Conservation (phyloP, 1,140 invertebrate genomes). For the Scaptomyza montana region DNA sequence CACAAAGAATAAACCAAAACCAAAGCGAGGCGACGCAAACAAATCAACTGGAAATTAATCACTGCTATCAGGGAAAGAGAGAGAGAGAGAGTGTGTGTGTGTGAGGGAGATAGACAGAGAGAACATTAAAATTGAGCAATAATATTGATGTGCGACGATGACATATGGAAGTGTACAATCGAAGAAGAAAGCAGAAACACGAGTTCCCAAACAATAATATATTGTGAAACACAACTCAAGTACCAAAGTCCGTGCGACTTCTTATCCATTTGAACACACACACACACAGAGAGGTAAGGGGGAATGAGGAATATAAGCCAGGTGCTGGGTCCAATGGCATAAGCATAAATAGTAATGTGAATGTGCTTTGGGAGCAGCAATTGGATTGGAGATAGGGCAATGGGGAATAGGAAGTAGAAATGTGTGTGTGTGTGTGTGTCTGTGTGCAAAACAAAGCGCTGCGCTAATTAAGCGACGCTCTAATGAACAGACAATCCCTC, state of each 20-base stretch:
- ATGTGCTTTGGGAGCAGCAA: conserved; percentile 15
- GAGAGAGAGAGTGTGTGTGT: not conserved
- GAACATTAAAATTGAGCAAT: conserved; percentile 43
- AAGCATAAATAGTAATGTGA: conserved; percentile 18
- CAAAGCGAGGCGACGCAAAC: conserved; percentile 25
- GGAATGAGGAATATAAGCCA: not conserved
- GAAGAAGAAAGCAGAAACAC: not conserved
- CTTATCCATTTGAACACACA: conserved; percentile 76
- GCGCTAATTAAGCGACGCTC: conserved; percentile 76
- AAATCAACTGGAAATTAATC: conserved; percentile 77
- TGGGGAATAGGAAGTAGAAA: conserved; percentile 10
- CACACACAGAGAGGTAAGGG: not conserved
- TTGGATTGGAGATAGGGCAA: conserved; percentile 17
- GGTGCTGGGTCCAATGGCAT: conserved; percentile 24
- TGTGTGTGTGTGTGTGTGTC: too few relatives aligned
- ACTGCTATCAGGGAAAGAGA: conserved; percentile 5
- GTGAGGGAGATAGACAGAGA: conserved; percentile 4
- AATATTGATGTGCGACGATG: conserved; percentile 29
- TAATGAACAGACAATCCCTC: conserved; percentile 64
- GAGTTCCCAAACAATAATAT: not conserved
- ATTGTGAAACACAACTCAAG: conserved; percentile 57
- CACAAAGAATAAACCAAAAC: conserved; percentile 11
- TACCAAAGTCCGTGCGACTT: conserved; percentile 66
- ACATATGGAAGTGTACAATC: conserved; percentile 28
- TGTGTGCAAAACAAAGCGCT: conserved; percentile 61